Conservation (phyloP, 2,113 vertebrate genomes). For the Trichechus manatus region DNA sequence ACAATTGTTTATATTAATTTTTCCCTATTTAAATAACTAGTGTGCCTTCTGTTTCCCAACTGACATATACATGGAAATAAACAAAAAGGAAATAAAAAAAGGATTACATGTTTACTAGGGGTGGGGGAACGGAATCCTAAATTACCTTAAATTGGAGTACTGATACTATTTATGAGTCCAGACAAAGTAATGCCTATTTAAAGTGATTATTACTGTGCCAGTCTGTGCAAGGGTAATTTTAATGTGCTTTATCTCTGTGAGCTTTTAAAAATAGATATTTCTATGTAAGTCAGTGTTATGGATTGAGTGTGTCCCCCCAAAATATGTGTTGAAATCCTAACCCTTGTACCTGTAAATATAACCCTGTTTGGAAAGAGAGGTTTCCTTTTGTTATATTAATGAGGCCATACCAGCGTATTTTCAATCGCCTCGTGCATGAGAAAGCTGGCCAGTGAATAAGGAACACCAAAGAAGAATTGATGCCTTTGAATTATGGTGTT, state of each 20-base stretch:
- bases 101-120: neutral
- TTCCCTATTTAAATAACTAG: neutral
- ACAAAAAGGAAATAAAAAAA: neutral
- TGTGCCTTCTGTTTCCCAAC: neutral
- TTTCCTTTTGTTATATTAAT: too few species aligned
- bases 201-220: neutral
- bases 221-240: neutral
- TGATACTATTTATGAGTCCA: neutral
- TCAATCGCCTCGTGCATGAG: too few species aligned
- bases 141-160: neutral
- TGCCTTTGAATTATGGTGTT: too few species aligned
- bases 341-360: too few species aligned
- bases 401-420: too few species aligned
- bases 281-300: neutral
- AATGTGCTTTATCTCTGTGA: neutral
- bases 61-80: neutral
- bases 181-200: neutral
- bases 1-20: neutral
- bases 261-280: slow-evolving; percentile 2
- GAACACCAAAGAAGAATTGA: too few species aligned
- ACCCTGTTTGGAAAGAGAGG: too few species aligned
- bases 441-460: too few species aligned
- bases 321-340: too few species aligned
- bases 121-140: neutral
- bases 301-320: too few species aligned